Evolutionary conservation across 2,113 vertebrate genomes (phyloP), one percentile per base, ranked within the genome.

Genomic region (Aleadryas rufinucha): DNA sequence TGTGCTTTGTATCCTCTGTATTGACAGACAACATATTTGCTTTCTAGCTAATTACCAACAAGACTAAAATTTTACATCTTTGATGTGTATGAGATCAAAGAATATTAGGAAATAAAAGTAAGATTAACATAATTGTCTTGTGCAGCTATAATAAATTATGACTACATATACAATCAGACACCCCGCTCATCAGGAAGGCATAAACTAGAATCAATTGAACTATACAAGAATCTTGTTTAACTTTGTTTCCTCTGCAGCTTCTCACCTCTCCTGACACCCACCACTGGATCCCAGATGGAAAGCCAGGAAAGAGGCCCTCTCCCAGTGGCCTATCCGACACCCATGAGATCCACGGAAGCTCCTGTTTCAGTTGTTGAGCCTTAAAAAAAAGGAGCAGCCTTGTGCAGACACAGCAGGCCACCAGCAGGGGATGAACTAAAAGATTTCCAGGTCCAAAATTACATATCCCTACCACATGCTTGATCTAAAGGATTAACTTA

Each of bases 81-180:
- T 97, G 95, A 97, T 97, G 91, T 92, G 76, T 47, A 71, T 15
- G 60, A 97, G 96, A 97, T 96, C 92, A 97, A 97, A 97, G 95
- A 96, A 80, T 92, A 95, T 93, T 92, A 96, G 95, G 90, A 97
- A 96, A 95, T 96, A 95, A 93, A 96, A 97, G 88, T 86, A 88
- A 93, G 86, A 97, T 92, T 95, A 95, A 95, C 95, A 96, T 96
- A 96, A 97, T 95, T 93, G 93, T 96, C 94, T 93, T 87, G 91
- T 78, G 87, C 86, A 92, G 94, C 80, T 89, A 89, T 89, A 93
- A 96, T 92, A 95, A 96, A 95, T 92, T 86, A 91, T 81, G 84
- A 78, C 80, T 72, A 90, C 2, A 1, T 81, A 84, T 60, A 84
- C 64, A 90, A 65, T 44, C 64, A 96, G 72, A 75, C 94, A 78